Percentiles rank a stretch among this genome's conserved stretches.
Evolutionary conservation across 2,888 invertebrate species (phyloP).

Genomic region (Eucera pruinosa): DNA sequence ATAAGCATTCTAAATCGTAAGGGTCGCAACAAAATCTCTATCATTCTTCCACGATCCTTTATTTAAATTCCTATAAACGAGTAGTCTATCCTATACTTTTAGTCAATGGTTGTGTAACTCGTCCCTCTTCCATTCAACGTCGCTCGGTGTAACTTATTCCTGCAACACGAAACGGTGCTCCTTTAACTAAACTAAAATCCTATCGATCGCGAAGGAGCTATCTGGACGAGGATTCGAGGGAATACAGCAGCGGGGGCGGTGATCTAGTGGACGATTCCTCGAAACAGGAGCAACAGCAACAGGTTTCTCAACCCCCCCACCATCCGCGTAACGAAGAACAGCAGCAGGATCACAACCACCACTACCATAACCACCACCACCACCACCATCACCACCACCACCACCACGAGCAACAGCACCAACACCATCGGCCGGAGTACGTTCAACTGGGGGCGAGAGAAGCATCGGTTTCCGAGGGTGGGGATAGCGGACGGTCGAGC

Average conservation of each 20-base stretch:
- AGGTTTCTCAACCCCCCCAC: constrained; percentile 18
- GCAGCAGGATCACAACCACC: constrained; percentile 44
- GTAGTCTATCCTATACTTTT: no score
- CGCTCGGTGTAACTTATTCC: no score
- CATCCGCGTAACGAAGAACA: constrained; percentile 53
- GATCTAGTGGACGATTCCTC: constrained; percentile 34
- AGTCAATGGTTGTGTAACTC: no score
- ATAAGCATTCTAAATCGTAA: no score
- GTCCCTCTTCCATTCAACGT: no score
- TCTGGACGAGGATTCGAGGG: not conserved
- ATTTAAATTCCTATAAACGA: no score
- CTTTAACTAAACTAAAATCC: no score
- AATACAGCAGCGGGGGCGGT: constrained; percentile 34
- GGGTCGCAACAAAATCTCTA: no score
- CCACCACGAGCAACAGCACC: constrained; percentile 53
- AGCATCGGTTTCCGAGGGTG: constrained; percentile 78
- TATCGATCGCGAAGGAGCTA: constrained; percentile 20
- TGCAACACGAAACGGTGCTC: no score
- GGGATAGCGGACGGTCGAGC: constrained; percentile 77
- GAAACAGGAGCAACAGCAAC: constrained; percentile 41
- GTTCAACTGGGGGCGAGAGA: constrained; percentile 78
- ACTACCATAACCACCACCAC: constrained; percentile 80
- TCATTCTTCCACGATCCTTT: no score
- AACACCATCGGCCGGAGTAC: constrained; percentile 68
- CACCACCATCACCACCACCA: constrained; percentile 47